A percentile compares a stretch with the other conserved stretches of the same genome.
These are phyloP conservation scores for Orchestia grillus DNA, from an alignment of 1,140 invertebrate species.

Conservation along the genomic window DNA sequence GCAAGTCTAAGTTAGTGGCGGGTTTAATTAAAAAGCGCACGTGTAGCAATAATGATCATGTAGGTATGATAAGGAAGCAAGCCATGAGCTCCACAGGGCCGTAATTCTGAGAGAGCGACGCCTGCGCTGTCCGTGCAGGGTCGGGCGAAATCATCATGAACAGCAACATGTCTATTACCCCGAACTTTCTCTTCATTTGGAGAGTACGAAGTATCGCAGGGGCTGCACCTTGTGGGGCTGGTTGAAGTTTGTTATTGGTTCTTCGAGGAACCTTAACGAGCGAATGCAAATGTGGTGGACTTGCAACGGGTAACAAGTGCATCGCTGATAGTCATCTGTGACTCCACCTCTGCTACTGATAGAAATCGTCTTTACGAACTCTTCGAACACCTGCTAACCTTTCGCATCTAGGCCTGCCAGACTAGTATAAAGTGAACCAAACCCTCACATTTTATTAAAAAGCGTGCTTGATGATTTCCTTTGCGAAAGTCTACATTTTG, in stretches of 20 bases:
- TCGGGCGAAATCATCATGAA: background rate
- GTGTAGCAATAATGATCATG: slow-evolving; percentile 48
- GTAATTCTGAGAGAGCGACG: slow-evolving; percentile 29
- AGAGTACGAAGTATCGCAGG: background rate
- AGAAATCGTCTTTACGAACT: background rate
- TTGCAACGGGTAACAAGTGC: background rate
- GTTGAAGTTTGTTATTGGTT: background rate
- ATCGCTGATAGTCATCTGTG: background rate
- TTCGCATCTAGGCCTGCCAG: background rate
- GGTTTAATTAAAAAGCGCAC: slow-evolving; percentile 54
- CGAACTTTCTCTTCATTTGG: slow-evolving; percentile 29
- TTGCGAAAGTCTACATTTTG: background rate
- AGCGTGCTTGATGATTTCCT: background rate
- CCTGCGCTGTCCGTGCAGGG: slow-evolving; percentile 6
- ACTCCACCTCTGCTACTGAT: background rate
- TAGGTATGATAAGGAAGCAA: slow-evolving; percentile 46
- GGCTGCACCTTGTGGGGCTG: background rate
- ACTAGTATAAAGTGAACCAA: background rate
- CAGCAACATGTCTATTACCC: slow-evolving; percentile 34
- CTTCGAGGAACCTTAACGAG: background rate
- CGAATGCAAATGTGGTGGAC: background rate
- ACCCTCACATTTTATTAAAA: background rate
- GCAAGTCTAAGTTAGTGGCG: slow-evolving; percentile 16
- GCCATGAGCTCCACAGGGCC: slow-evolving; percentile 17
- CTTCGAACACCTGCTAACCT: background rate